phyloP scores from a whole-genome alignment of 2,888 invertebrate species.

The Andrena haemorrhoa region DNA sequence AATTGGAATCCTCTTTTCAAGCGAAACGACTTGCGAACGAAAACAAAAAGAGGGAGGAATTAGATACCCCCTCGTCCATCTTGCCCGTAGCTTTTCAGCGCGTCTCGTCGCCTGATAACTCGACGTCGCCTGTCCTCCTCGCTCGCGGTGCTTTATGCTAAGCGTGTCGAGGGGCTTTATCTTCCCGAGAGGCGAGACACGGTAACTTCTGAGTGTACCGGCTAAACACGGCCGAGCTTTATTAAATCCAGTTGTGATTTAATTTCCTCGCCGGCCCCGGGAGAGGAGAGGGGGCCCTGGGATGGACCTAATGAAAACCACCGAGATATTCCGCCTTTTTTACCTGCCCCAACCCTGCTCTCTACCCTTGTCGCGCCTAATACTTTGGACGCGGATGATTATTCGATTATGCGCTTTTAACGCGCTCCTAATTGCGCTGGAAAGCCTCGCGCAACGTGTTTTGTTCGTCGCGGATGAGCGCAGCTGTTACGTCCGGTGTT shows the following conservation, averaged over 20 bases:
- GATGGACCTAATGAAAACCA: slow-evolving; percentile 41
- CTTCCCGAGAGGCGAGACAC: slow-evolving; percentile 37
- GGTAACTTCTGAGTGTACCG: slow-evolving; percentile 48
- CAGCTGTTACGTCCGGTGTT: not conserved
- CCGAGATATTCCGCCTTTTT: not conserved
- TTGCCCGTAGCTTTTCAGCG: not conserved
- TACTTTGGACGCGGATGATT: not conserved
- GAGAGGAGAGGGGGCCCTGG: no score
- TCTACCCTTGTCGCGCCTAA: not conserved
- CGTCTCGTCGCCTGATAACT: slow-evolving; percentile 23
- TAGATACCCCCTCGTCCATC: slow-evolving; percentile 19
- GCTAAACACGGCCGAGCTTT: slow-evolving; percentile 60
- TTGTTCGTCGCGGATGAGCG: not conserved
- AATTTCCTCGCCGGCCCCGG: slow-evolving; percentile 32
- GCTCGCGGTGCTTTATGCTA: slow-evolving; percentile 38
- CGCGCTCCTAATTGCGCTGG: slow-evolving; percentile 29
- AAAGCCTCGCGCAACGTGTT: not conserved
- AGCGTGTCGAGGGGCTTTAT: slow-evolving; percentile 44
- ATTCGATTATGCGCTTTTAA: slow-evolving; percentile 45
- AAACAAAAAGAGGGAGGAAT: not conserved
- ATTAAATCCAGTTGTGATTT: slow-evolving; percentile 66
- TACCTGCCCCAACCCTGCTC: not conserved
- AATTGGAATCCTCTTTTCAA: not conserved
- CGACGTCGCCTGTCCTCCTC: not conserved
- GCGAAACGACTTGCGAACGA: not conserved